phyloP scores from a whole-genome alignment of 2,113 vertebrate species.

The Xerus inauris region DNA sequence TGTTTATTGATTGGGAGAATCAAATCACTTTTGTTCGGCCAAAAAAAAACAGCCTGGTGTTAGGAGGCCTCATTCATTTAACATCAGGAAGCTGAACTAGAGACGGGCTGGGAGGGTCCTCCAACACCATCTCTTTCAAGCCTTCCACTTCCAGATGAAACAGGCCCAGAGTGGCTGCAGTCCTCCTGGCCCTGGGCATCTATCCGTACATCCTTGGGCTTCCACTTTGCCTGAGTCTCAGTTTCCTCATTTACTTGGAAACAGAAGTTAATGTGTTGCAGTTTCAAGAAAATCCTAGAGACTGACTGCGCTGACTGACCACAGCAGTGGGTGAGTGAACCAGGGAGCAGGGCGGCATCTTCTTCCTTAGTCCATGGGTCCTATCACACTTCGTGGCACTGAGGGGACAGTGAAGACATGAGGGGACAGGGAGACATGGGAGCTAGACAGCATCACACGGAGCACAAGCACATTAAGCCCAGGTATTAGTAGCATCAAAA shows the following conservation, averaged over 20 bases:
- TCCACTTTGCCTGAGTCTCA: not conserved
- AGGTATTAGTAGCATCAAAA: not conserved
- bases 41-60: slow-evolving; percentile 29
- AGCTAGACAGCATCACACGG: not conserved
- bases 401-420: not conserved
- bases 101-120: not conserved
- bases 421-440: not conserved
- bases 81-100: not conserved
- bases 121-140: not conserved
- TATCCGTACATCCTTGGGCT: not conserved
- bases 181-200: not conserved
- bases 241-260: slow-evolving; percentile 36
- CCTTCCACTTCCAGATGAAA: not conserved
- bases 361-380: too few species aligned
- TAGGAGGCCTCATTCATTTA: not conserved
- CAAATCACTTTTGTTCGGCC: slow-evolving; percentile 70
- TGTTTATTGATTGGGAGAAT: slow-evolving; percentile 74
- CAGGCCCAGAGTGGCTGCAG: not conserved
- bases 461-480: not conserved
- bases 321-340: not conserved
- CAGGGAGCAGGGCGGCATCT: not conserved
- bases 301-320: not conserved
- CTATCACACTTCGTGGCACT: not conserved
- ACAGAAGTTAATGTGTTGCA: slow-evolving; percentile 4
- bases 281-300: not conserved